Conservation (phyloP, 1,140 invertebrate species). For the Zaprionus vittiger region DNA sequence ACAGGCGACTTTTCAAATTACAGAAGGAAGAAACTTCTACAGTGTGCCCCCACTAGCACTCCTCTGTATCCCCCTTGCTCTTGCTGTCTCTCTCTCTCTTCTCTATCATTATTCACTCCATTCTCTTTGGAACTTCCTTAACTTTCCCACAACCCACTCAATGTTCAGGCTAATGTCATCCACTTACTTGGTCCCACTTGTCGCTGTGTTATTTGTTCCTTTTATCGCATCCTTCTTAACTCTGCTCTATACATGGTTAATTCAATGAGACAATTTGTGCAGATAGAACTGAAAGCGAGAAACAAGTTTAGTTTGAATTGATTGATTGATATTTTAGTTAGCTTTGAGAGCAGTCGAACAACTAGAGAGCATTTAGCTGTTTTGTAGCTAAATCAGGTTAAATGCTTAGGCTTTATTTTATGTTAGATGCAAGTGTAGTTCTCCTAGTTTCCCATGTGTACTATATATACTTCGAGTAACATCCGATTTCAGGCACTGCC, state of each 20-base stretch:
- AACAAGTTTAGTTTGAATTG: conserved; percentile 1
- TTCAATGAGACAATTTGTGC: conserved; percentile 2
- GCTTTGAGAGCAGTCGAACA: background rate
- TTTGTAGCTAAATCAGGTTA: background rate
- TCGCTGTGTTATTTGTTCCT: background rate
- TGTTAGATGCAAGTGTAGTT: background rate
- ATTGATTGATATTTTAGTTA: conserved; percentile 3
- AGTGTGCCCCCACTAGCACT: background rate
- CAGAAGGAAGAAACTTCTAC: conserved; percentile 39
- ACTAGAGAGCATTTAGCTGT: background rate
- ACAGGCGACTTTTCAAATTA: conserved; percentile 47
- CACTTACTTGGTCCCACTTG: conserved; percentile 7
- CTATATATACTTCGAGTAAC: background rate
- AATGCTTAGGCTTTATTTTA: background rate
- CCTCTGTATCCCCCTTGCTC: background rate
- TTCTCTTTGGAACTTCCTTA: background rate
- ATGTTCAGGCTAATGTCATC: conserved; percentile 5
- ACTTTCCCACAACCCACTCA: conserved; percentile 2
- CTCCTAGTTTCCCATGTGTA: background rate
- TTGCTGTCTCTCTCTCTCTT: too few relatives aligned
- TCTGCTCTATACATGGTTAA: background rate
- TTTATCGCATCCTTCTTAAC: background rate
- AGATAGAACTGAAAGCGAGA: background rate
- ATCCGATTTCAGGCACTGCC: background rate
- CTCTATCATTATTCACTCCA: background rate